Percentiles rank a stretch among this genome's conserved stretches.
These are phyloP conservation scores for Helicorthomorpha holstii DNA, from an alignment of 1,140 invertebrate genomes.

Conservation along the genomic window DNA sequence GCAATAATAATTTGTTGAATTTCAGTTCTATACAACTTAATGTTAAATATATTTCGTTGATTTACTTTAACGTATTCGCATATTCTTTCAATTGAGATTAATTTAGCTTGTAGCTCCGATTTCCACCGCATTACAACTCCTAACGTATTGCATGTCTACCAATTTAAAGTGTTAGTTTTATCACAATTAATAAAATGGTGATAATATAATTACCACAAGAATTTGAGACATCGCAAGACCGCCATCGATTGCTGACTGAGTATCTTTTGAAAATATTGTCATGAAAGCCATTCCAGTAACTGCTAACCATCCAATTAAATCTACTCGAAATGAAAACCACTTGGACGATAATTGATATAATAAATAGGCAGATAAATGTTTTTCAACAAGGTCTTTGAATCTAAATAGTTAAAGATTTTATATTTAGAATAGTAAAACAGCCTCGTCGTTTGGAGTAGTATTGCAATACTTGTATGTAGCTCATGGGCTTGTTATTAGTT, in stretches of 20 bases:
- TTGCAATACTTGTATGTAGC: too few species aligned
- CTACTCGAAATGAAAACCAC: constrained; percentile 28
- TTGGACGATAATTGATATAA: constrained; percentile 21
- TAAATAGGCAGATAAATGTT: constrained; percentile 16
- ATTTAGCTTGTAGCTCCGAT: constrained; percentile 36
- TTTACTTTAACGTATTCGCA: constrained; percentile 29
- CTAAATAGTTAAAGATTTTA: too few species aligned
- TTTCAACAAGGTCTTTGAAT: constrained; percentile 16
- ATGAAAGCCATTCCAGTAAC: constrained; percentile 26
- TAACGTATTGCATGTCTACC: constrained; percentile 14
- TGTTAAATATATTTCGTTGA: not conserved
- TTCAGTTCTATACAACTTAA: not conserved
- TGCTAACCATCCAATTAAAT: constrained; percentile 24
- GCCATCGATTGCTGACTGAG: constrained; percentile 27
- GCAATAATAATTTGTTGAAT: not conserved
- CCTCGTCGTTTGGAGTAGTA: too few species aligned
- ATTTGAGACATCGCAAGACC: constrained; percentile 33
- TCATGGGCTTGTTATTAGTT: not conserved
- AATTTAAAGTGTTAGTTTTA: not conserved
- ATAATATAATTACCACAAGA: constrained; percentile 21
- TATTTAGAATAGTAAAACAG: not conserved
- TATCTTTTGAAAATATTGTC: constrained; percentile 28
- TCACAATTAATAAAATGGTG: not conserved
- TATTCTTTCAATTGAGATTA: constrained; percentile 38
- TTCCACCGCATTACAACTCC: constrained; percentile 36